phyloP scores from a whole-genome alignment of 2,113 vertebrate species.

The Prionailurus bengalensis region DNA sequence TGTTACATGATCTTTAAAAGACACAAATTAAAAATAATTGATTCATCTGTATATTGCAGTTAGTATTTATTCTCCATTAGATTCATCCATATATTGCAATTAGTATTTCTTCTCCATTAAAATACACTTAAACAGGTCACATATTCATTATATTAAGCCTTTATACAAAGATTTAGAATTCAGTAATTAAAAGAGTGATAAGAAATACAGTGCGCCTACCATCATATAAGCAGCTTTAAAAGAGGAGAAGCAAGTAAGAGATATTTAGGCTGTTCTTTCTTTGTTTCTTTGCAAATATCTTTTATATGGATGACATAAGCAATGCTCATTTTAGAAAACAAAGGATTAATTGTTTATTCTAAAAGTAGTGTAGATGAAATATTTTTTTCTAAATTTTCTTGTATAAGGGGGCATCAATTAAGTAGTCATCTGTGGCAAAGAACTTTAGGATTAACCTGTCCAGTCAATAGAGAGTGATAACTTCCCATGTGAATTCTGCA shows the following conservation, averaged over 20 bases:
- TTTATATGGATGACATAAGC: neutral
- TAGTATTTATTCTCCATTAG: neutral
- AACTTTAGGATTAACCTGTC: neutral
- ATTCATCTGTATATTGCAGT: neutral
- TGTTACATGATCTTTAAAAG: neutral
- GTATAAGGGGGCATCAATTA: neutral
- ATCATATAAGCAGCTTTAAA: neutral
- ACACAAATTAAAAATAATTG: neutral
- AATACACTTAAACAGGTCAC: neutral
- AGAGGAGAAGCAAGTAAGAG: neutral
- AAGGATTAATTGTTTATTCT: neutral
- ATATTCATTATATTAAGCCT: neutral
- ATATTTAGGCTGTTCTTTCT: neutral
- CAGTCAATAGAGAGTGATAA: neutral
- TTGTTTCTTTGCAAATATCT: neutral
- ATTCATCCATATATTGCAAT: neutral
- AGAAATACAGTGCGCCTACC: neutral
- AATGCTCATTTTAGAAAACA: conserved; percentile 16
- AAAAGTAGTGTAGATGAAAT: neutral
- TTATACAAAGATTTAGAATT: neutral
- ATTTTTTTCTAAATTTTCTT: conserved; percentile 8
- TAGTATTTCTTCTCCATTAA: neutral
- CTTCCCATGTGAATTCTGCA: neutral
- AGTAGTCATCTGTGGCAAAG: neutral
- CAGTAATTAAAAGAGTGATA: neutral